Conservation (phyloP, 2,888 invertebrate genomes). For the Euphydryas editha region DNA sequence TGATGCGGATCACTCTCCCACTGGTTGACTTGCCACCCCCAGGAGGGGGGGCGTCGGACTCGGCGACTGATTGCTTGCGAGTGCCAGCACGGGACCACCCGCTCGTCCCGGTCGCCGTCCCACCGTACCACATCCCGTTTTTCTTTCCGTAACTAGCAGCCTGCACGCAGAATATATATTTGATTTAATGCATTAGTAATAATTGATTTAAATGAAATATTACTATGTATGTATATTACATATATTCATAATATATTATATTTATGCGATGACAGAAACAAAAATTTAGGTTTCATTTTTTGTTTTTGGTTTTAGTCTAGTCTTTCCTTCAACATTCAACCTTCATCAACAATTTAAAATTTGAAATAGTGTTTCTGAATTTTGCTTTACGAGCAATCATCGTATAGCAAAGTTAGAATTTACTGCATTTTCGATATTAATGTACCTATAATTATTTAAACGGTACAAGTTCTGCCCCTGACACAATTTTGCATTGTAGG, state of each 20-base stretch:
- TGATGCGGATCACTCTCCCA: constrained; percentile 94
- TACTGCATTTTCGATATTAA: constrained; percentile 19
- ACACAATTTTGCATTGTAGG: constrained; percentile 61
- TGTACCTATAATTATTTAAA: constrained; percentile 33
- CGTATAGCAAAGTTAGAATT: background rate
- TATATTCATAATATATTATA: too few relatives aligned
- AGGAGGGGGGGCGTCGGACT: constrained; percentile 90
- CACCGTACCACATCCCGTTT: constrained; percentile 93
- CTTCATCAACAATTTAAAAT: background rate
- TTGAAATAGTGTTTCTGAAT: background rate
- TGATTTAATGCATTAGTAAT: too few relatives aligned
- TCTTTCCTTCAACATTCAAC: background rate
- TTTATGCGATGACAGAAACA: too few relatives aligned
- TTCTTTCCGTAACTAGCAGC: constrained; percentile 94
- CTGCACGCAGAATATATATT: background rate
- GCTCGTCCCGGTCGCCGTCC: constrained; percentile 82
- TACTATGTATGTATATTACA: too few relatives aligned
- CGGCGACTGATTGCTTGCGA: constrained; percentile 92
- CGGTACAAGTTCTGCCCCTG: constrained; percentile 57
- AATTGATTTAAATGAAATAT: too few relatives aligned
- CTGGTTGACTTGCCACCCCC: constrained; percentile 89
- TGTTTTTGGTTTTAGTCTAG: background rate
- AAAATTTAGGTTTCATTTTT: background rate
- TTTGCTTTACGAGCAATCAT: too few relatives aligned
- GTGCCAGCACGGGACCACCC: constrained; percentile 90